Base-by-base conservation (phyloP, 2,113 vertebrate genomes). In the Mormyrus iriodes region DNA sequence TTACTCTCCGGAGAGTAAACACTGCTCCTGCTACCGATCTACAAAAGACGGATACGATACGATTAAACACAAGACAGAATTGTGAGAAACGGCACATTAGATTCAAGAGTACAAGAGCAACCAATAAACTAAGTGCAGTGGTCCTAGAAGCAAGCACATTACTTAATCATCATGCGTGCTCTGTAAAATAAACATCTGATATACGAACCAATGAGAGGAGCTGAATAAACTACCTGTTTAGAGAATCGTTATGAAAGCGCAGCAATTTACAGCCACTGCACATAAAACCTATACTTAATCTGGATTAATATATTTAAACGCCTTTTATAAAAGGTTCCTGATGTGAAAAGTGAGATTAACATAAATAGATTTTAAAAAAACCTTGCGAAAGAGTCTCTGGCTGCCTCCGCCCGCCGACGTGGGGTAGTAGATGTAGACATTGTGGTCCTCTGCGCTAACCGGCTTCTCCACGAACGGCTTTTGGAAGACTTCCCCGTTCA, bases 1-100 rank as follows among this genome's bases (percentile, higher is more conserved):
- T 91, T 97, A 92, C 97, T 98, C 95, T 98, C 97, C 89, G 97
- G 97, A 24, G 97, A 98, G 93, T 98, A 98, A 65, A 98, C 97
- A 91, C 97, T 98, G 93, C 97, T 97, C 93, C 97, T 96, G 94
- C 97, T 98, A 90, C 97, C 97, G 93, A 98, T 98, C 97, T 98
- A 92, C 90, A 96, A 94, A n/a, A n/a, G 90, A 46, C 46, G 7
- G 27, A 65, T 31, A 24, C 12, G 0, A n/a, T 85, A n/a, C 19
- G n/a, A n/a, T 48, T 49, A 85, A 49, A 48, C 21, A 2, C 10
- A n/a, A 85, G 9, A n/a, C 3, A 49, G 44, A 48, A 49, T 48
- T 3, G 9, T 21, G 10, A 49, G 21, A 52, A 39, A 85, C 0
- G 2, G 12, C 24, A 51, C n/a, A 49, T 48, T 44, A 12, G 27